Evolutionary conservation across 1,140 invertebrate species (phyloP), one percentile per base, ranked within the genome.

Genomic region (Tetramorium parvispinum): DNA sequence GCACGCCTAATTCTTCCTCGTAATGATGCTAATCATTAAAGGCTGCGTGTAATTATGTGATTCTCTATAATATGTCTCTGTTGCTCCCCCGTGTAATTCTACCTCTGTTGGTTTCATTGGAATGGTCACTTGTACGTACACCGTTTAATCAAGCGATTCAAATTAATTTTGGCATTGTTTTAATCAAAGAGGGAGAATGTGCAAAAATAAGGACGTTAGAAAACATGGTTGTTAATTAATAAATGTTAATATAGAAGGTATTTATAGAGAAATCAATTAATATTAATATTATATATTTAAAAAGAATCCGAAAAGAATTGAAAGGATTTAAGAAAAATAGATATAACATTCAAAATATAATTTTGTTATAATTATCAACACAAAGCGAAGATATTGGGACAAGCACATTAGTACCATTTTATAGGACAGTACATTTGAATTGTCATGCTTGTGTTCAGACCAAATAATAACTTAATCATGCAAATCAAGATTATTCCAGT

Each of bases 11-110:
- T 89, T 90, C 88, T 90, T 90, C 89, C 78, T 79, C 61, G 87
- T 92, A 92, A 92, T 90, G 75, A 75, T 53, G 75, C 87, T 88
- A 88, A 92, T 91, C 88, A 92, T 91, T 91, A 93, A 90, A 88
- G 75, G 83, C 49, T 85, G 66, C 82, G 61, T 75, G 88, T 87
- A 90, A 90, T 87, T 85, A 59, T 65, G 75, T 43, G 55, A 70
- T 79, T 89, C 63, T 78, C 71, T 83, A 83, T 68, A 81, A 59
- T 57, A 83, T 11, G 5, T 86, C 55, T 53, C 40, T 24, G 49
- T 78, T 32, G 8, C 16, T 85, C 37, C 57, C 43, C 16, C 5
- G 7, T 21, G 3, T 13, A 46, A 16, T 0, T 57, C 46, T 51
- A 18, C 43, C 37, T 65, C 46, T 21, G 7, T 24, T 61, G 68